phyloP scores from a whole-genome alignment of 2,113 vertebrate genomes.

The Arvicanthis niloticus region DNA sequence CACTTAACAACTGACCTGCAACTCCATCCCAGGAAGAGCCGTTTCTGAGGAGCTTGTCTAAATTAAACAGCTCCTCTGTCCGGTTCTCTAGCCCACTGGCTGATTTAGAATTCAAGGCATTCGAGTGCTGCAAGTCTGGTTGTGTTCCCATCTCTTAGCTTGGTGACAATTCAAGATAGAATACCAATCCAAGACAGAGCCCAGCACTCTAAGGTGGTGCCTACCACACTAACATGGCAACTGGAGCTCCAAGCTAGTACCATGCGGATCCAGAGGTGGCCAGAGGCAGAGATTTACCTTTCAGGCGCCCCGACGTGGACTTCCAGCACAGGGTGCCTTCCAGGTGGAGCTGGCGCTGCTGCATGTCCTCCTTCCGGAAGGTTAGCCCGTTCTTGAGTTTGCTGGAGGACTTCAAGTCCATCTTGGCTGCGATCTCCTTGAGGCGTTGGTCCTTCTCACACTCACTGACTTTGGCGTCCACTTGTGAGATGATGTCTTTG shows the following conservation, averaged over 20 bases:
- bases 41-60: background rate
- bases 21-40: too few species aligned
- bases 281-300: slow-evolving; percentile 88
- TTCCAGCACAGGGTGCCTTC: slow-evolving; percentile 96
- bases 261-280: background rate
- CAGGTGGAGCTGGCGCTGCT: slow-evolving; percentile 88
- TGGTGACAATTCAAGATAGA: background rate
- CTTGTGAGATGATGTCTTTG: slow-evolving; percentile 92
- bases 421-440: slow-evolving; percentile 91
- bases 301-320: slow-evolving; percentile 93
- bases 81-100: too few species aligned
- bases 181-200: background rate
- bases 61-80: fast-evolving
- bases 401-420: slow-evolving; percentile 93
- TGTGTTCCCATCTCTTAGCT: background rate
- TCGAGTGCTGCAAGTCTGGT: background rate
- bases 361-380: slow-evolving; percentile 94
- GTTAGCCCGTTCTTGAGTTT: slow-evolving; percentile 93
- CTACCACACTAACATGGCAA: background rate
- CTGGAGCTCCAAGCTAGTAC: background rate
- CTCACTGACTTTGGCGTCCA: slow-evolving; percentile 93
- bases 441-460: slow-evolving; percentile 92
- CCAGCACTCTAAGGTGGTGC: background rate
- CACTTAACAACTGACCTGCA: background rate
- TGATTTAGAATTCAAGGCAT: background rate